Conservation (phyloP, 2,113 vertebrate genomes). For the Xenopus tropicalis region DNA sequence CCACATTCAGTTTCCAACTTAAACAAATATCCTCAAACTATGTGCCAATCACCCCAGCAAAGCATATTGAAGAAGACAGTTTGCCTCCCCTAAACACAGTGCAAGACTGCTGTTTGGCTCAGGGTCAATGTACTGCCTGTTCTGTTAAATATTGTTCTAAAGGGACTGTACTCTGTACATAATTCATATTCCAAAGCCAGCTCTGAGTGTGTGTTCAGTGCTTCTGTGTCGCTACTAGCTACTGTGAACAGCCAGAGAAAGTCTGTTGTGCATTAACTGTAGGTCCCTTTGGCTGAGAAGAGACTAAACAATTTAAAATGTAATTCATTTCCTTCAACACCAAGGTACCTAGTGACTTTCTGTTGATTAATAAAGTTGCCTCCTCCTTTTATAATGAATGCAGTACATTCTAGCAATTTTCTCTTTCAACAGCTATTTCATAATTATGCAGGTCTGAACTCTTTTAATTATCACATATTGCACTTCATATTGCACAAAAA, state of each 20-base stretch:
- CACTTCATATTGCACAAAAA: background rate
- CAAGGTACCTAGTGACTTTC: conserved; percentile 7
- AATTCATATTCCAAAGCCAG: conserved; percentile 20
- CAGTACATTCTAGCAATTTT: background rate
- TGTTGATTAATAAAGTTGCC: conserved; percentile 31
- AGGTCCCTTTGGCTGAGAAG: conserved; percentile 17
- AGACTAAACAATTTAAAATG: conserved; percentile 36
- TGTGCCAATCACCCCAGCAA: background rate
- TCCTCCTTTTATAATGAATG: conserved; percentile 33
- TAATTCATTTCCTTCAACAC: conserved; percentile 26
- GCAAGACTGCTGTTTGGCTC: conserved; percentile 5
- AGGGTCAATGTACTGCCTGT: conserved; percentile 18
- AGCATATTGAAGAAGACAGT: conserved; percentile 8
- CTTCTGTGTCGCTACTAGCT: conserved; percentile 16
- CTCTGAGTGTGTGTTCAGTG: conserved; percentile 9
- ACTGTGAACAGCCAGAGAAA: conserved; percentile 16
- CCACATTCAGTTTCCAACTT: background rate
- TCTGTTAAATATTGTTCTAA: conserved; percentile 20
- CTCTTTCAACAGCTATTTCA: background rate
- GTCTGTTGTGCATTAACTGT: conserved; percentile 16
- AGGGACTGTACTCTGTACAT: conserved; percentile 13
- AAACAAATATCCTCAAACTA: background rate
- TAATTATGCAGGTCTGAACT: conserved; percentile 11
- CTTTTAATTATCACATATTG: conserved; percentile 3
- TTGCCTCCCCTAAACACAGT: background rate